Conservation (phyloP, 2,888 invertebrate genomes). For the Dryococelus australis region DNA sequence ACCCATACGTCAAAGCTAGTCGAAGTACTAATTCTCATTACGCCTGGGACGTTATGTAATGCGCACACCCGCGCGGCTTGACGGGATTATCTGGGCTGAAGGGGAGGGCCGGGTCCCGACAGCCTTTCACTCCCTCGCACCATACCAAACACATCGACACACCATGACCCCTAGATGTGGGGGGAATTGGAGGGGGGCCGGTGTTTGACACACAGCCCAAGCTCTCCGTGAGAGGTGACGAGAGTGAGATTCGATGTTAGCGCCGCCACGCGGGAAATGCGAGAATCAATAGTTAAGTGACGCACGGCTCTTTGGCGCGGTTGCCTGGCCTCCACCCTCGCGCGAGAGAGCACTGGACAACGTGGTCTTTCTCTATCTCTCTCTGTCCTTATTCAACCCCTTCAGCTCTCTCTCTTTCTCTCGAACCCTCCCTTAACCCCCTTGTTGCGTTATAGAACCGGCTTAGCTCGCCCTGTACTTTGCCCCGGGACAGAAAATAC, state of each 20-base stretch:
- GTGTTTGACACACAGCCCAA: too few species aligned
- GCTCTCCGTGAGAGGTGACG: not conserved
- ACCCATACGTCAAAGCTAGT: too few species aligned
- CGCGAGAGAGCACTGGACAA: not conserved
- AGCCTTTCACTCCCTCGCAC: not conserved
- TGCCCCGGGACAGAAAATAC: not conserved
- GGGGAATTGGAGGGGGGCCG: too few species aligned
- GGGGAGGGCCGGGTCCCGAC: not conserved
- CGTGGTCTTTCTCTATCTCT: not conserved
- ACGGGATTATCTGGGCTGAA: not conserved
- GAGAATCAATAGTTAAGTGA: conserved; percentile 42
- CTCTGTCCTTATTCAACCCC: not conserved
- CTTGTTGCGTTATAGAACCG: not conserved
- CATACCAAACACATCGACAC: too few species aligned
- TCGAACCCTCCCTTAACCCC: not conserved
- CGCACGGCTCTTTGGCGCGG: conserved; percentile 28
- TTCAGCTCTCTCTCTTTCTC: not conserved
- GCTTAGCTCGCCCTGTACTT: not conserved
- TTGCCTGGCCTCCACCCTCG: not conserved
- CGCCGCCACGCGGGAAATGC: conserved; percentile 39
- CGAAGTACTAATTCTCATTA: not conserved
- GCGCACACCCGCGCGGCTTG: not conserved
- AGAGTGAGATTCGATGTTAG: conserved; percentile 41
- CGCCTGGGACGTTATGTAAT: not conserved
- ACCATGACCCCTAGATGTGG: too few species aligned